These are phyloP conservation scores for Diadumene lineata DNA, from an alignment of 92 coral and sea anemone genomes.

Conservation along the genomic window DNA sequence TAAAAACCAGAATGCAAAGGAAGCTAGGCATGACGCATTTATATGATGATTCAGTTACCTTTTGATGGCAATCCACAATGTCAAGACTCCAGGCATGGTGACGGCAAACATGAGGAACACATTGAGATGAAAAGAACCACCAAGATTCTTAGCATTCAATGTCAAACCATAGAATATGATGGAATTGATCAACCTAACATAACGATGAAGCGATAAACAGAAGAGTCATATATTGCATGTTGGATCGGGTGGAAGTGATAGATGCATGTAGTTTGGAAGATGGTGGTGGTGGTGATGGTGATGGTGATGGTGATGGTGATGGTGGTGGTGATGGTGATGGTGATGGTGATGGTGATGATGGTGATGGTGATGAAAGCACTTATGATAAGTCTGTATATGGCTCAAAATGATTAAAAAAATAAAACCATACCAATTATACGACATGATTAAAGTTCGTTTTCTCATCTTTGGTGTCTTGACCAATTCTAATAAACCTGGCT, in stretches of 20 bases:
- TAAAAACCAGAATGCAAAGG: not conserved
- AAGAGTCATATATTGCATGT: not conserved
- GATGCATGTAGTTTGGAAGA: too few species aligned
- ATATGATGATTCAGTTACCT: conserved; percentile 8
- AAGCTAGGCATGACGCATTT: not conserved
- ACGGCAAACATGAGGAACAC: conserved; percentile 35
- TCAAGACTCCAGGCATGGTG: conserved; percentile 18
- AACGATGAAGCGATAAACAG: too few species aligned
- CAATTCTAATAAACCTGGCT: conserved; percentile 6
- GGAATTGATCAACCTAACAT: conserved; percentile 35
- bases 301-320: not conserved
- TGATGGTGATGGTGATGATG: not conserved
- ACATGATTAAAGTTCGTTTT: conserved; percentile 22
- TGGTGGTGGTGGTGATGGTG: not conserved
- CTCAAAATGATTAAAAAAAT: too few species aligned
- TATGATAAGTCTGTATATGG: too few species aligned
- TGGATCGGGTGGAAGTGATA: not conserved
- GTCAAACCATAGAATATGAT: conserved; percentile 37
- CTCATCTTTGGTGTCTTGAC: conserved; percentile 37
- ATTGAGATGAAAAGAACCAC: conserved; percentile 40
- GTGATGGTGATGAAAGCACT: not conserved
- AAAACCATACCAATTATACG: conserved; percentile 31
- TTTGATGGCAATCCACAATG: conserved; percentile 21
- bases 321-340: not conserved
- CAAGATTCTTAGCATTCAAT: conserved; percentile 40